Evolutionary conservation across 2,113 vertebrate species (phyloP), one percentile per base, ranked within the genome.

Genomic region (Vimba vimba): DNA sequence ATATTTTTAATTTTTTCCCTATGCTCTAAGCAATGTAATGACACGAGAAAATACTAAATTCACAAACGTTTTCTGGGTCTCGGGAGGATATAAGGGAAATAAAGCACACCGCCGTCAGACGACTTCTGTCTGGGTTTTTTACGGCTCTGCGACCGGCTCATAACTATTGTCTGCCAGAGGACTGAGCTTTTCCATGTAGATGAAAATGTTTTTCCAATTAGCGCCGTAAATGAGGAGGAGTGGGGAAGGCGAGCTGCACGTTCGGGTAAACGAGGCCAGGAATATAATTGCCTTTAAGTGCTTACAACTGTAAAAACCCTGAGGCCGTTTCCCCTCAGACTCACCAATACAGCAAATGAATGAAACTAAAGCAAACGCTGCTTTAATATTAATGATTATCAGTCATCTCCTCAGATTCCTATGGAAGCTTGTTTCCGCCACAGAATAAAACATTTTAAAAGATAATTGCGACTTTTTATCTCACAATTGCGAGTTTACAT

Each of bases 121-220:
- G 69, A 83, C 82, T 75, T 84, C 71, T 74, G 71, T 76, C 85
- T 85, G 89, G 86, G 15, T 77, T 91, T 88, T 91, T 91, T 85
- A 88, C 86, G 88, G 91, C 89, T 91, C 87, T 86, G 88, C 86
- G 88, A 86, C 88, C 82, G 82, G 86, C 47, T 21, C 75, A 19
- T 80, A 12, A 59, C 86, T 88, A 88, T 88, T 25, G 85, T 87
- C 82, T 91, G 91, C 85, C 90, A 91, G 83, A 15, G 88, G 83
- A 57, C 17, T 43, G 78, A 75, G 81, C 69, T 79, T 52, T 43
- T 39, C 84, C 86, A 68, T 78, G 86, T 77, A 59, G 64, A 69
- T 85, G 86, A 84, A 45, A n/a, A 86, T 85, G 68, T 75, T 92
- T 90, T 91, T 89, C 68, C 87, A 86, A 85, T 91, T 81, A 90